Base-by-base conservation (phyloP, 2,888 invertebrate genomes). In the Sphaerophoria taeniata region DNA sequence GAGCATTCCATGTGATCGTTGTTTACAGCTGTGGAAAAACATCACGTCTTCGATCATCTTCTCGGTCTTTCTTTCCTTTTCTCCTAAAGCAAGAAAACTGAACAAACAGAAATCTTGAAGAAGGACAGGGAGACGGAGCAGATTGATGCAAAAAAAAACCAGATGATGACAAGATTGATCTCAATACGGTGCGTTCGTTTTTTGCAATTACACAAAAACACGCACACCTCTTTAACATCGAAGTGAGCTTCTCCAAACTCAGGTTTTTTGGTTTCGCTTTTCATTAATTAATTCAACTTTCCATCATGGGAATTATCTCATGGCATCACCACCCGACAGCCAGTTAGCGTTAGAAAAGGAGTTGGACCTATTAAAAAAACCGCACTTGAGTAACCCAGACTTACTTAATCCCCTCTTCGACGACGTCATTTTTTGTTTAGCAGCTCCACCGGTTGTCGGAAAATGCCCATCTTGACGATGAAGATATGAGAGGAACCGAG, bases 261-360 rank as follows among this genome's bases (percentile, higher is more conserved):
- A 43, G 74, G 39, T 73, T 78, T 24, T 24, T 77, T 58, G 73
- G 81, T 85, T 85, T 85, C 85, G 85, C 85, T 85, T 85, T 85
- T 85, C 70, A 85, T 81, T 85, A 85, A 85, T 85, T 85, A 85
- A 81, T 85, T 85, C 81, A 85, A 85, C 85, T 85, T 85, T 85
- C 85, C 85, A 81, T 73, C 76, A 81, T 81, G 81, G 70, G 85
- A 85, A 85, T 85, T 85, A 85, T 85, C 85, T 85, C 85, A 85
- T 81, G 81, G 43, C 12, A 58, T 53, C 51, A 34, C 9, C 43
- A 58, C 36, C 14, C 9, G 39, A 39, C 36, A 56, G 34, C n/a
- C 58, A 39, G 11, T 49, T 16, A 36, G 60, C 67, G 67, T 70
- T 74, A 83, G 79, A 65, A 74, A 74, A 79, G 55, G 36, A 79